Evolutionary conservation across 2,888 invertebrate genomes (phyloP), one percentile per base, ranked within the genome.

Genomic region (Timema cristinae): DNA sequence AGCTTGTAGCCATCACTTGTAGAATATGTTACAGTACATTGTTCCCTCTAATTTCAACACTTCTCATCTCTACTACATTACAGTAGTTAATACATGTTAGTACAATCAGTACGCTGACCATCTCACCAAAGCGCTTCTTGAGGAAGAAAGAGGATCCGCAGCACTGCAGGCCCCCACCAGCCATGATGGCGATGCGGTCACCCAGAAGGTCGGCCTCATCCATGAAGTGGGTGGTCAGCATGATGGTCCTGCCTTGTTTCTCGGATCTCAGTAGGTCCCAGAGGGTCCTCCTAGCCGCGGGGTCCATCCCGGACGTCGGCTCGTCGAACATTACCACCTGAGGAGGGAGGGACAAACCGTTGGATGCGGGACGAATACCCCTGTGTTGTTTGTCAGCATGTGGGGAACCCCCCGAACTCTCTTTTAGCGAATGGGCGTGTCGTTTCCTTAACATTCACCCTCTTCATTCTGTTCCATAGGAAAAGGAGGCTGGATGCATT

Each of bases 181-280:
- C 89, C 92, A 95, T 92, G 73, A 95, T 94, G 9, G 93, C 94
- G 76, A 95, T 93, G 59, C 94, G 86, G 82, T 95, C 95, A 0
- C 94, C 94, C 1, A 95, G 85, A 61, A 92, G 85, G 81, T 95
- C 95, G 1, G 95, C 95, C 82, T 95, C 95, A 78, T 95, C 94
- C 94, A 95, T 94, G 80, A 93, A 94, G 81, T 95, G 93, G 0
- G 93, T 93, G 0, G 94, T 92, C 73, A 95, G 82, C 66, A 95
- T 85, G 79, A 95, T 87, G 0, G 94, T 91, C 9, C 93, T 86
- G 49, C 90, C 91, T 76, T 83, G 83, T 78, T 92, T 90, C 77
- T 91, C 88, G 75, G 84, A 84, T 81, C 91, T 89, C 74, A 95
- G 81, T 32, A 95, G 83, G 77, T 94, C 91, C 95, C 95, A 95